Evolutionary conservation across 2,888 invertebrate genomes (phyloP).

Genomic region (Hetaerina titia): DNA sequence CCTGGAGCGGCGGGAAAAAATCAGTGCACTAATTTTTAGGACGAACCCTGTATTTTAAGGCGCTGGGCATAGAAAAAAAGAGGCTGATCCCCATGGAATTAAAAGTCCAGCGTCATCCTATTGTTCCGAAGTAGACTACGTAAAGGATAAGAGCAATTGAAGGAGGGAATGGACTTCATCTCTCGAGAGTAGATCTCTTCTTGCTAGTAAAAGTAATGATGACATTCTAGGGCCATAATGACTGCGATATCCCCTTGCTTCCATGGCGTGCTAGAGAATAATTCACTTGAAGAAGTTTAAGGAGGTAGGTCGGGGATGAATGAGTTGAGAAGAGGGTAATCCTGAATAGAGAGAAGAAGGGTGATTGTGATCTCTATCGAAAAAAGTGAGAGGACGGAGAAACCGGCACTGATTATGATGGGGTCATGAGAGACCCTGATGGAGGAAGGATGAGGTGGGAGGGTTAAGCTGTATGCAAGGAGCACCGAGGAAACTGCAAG

Average conservation of each 20-base stretch:
- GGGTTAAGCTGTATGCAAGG: not conserved
- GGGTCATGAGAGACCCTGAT: conserved; percentile 15
- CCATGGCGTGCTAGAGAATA: not conserved
- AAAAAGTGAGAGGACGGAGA: not conserved
- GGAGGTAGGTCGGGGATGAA: not conserved
- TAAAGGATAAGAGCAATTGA: not conserved
- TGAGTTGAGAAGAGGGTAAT: not conserved
- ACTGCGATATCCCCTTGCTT: not conserved
- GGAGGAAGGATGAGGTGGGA: not conserved
- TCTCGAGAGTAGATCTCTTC: not conserved
- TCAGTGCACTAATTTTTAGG: too few relatives aligned
- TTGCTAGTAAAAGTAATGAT: conserved; percentile 34
- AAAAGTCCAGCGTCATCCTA: not conserved
- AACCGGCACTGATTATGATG: not conserved
- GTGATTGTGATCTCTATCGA: conserved; percentile 39
- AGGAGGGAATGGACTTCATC: not conserved
- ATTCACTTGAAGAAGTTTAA: not conserved
- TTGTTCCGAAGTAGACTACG: not conserved
- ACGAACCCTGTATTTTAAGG: too few relatives aligned
- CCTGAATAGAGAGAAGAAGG: not conserved
- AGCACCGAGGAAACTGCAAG: not conserved
- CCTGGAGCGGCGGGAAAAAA: too few relatives aligned
- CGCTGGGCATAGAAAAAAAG: not conserved
- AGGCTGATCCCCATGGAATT: not conserved
- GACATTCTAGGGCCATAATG: conserved; percentile 26